These are phyloP conservation scores for Bombus breviceps DNA, from an alignment of 1,140 invertebrate genomes.

Conservation along the genomic window DNA sequence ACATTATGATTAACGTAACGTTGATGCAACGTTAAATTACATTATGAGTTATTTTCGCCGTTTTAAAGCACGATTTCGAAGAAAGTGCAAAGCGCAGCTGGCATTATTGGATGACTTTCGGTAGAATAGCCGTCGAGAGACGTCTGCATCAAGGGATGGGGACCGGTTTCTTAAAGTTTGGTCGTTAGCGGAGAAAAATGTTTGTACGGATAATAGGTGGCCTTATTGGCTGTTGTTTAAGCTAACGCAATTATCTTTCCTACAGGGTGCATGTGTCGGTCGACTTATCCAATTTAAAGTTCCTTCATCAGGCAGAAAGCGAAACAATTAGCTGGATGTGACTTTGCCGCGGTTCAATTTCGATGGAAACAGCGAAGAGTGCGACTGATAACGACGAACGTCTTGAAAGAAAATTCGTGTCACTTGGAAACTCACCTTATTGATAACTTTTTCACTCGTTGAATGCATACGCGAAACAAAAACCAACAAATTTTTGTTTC, in stretches of 20 bases:
- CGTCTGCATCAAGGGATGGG: not conserved
- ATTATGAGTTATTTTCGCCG: not conserved
- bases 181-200: slow-evolving; percentile 12
- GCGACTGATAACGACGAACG: not conserved
- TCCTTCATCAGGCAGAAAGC: not conserved
- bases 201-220: slow-evolving; percentile 4
- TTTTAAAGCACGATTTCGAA: too few species aligned
- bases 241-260: slow-evolving; percentile 28
- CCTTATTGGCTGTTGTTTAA: not conserved
- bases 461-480: too few species aligned
- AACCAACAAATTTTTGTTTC: too few species aligned
- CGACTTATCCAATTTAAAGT: not conserved
- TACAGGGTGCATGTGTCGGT: not conserved
- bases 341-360: not conserved
- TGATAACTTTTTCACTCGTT: too few species aligned
- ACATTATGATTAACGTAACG: too few species aligned
- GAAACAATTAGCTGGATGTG: not conserved
- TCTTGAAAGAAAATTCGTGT: not conserved
- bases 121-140: too few species aligned
- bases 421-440: too few species aligned
- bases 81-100: not conserved
- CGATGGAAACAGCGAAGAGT: not conserved
- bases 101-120: not conserved
- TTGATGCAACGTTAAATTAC: not conserved
- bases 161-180: not conserved